These are phyloP conservation scores for Stomorhina lunata DNA, from an alignment of 2,888 invertebrate genomes.

Conservation along the genomic window DNA sequence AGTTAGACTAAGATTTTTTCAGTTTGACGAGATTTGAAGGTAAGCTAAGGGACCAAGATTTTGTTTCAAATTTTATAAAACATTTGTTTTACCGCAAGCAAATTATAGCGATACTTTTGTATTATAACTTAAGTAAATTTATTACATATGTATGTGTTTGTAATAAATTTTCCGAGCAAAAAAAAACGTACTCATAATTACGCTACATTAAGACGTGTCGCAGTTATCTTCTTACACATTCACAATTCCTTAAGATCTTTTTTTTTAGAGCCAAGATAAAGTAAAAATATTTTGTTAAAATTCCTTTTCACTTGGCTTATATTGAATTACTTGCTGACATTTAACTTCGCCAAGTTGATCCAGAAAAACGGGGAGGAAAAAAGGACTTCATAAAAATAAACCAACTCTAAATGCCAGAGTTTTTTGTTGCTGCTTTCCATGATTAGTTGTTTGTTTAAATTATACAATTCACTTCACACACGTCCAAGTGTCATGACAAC, in stretches of 20 bases:
- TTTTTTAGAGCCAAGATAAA: background rate
- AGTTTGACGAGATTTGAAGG: no score
- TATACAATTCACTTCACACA: conserved; percentile 31
- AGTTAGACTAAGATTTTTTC: no score
- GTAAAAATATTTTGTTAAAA: background rate
- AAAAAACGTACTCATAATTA: background rate
- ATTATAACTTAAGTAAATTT: background rate
- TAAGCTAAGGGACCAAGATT: no score
- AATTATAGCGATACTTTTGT: no score
- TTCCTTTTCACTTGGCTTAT: background rate
- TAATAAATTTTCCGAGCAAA: no score
- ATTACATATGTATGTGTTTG: no score
- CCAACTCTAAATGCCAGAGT: background rate
- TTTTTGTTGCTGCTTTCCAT: conserved; percentile 3
- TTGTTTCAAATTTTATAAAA: no score
- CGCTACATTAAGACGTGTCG: background rate
- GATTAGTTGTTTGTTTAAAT: conserved; percentile 45
- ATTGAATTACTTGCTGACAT: conserved; percentile 37
- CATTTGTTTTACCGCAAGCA: no score
- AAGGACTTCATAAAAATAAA: background rate
- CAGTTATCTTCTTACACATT: background rate
- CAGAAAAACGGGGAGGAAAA: background rate
- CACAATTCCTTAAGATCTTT: background rate
- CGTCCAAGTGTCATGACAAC: conserved; percentile 28
- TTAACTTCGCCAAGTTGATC: conserved; percentile 4